phyloP scores from a whole-genome alignment of 2,888 invertebrate species.

The Peribatodes rhomboidaria region DNA sequence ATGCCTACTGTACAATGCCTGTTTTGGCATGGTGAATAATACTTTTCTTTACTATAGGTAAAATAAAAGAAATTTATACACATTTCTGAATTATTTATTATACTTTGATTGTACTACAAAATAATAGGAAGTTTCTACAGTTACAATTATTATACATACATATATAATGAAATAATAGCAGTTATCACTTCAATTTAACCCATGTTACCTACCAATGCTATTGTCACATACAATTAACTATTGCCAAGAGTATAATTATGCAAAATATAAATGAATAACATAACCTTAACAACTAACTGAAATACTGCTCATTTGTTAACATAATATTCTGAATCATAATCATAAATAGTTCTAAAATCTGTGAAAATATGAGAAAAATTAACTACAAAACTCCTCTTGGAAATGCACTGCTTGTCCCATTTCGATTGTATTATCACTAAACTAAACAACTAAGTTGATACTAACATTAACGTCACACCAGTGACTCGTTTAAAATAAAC shows the following conservation, averaged over 20 bases:
- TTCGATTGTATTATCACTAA: conserved; percentile 65
- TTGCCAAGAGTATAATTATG: conserved; percentile 44
- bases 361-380: conserved; percentile 59
- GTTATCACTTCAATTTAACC: conserved; percentile 67
- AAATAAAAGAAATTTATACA: conserved; percentile 55
- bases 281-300: conserved; percentile 67
- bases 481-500: conserved; percentile 81
- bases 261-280: conserved; percentile 56
- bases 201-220: conserved; percentile 56
- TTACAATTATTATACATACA: conserved; percentile 84
- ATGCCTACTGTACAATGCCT: too few species aligned
- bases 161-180: conserved; percentile 82
- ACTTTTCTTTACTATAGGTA: background rate
- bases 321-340: conserved; percentile 60
- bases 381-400: conserved; percentile 50
- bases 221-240: conserved; percentile 52
- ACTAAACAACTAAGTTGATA: conserved; percentile 67
- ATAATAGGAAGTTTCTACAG: conserved; percentile 87
- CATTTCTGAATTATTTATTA: conserved; percentile 83
- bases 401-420: conserved; percentile 66
- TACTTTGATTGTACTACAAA: conserved; percentile 86
- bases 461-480: conserved; percentile 79
- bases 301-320: conserved; percentile 80
- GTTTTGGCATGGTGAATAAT: too few species aligned
- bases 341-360: conserved; percentile 68